phyloP scores from a whole-genome alignment of 1,140 invertebrate species.

The Gerris buenoi region DNA sequence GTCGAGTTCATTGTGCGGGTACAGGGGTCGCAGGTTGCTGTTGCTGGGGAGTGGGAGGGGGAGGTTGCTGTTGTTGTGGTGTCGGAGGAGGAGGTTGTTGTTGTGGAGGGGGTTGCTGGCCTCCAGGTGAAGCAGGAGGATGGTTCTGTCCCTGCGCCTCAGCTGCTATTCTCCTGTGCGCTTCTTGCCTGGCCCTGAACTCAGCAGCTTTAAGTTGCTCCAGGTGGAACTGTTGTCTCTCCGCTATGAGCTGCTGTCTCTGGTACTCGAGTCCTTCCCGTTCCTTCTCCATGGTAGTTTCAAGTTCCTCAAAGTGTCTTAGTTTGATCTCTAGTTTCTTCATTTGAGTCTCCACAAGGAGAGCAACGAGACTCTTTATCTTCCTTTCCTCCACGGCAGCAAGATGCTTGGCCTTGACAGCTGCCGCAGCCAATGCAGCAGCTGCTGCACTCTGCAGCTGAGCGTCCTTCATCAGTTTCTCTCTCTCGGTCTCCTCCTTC shows the following conservation, averaged over 20 bases:
- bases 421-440: conserved; percentile 86
- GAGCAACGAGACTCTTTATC: conserved; percentile 91
- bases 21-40: not conserved
- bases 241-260: conserved; percentile 90
- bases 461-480: conserved; percentile 52
- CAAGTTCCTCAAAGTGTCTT: conserved; percentile 94
- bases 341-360: conserved; percentile 98
- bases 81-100: conserved; percentile 19
- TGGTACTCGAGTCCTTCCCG: conserved; percentile 93
- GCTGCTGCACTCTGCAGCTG: conserved; percentile 89
- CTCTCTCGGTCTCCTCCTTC: conserved; percentile 23
- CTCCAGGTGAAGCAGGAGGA: conserved; percentile 17
- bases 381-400: conserved; percentile 95
- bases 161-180: conserved; percentile 56
- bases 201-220: conserved; percentile 95
- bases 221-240: conserved; percentile 95
- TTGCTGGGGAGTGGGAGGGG: conserved; percentile 14
- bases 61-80: conserved; percentile 13
- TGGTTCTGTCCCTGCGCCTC: conserved; percentile 38
- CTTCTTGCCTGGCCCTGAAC: conserved; percentile 80
- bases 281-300: conserved; percentile 97
- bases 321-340: conserved; percentile 97
- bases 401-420: conserved; percentile 97
- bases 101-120: too few relatives aligned
- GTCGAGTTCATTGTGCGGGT: too few relatives aligned